phyloP scores from a whole-genome alignment of 2,888 invertebrate genomes.

The Eulithis prunata region DNA sequence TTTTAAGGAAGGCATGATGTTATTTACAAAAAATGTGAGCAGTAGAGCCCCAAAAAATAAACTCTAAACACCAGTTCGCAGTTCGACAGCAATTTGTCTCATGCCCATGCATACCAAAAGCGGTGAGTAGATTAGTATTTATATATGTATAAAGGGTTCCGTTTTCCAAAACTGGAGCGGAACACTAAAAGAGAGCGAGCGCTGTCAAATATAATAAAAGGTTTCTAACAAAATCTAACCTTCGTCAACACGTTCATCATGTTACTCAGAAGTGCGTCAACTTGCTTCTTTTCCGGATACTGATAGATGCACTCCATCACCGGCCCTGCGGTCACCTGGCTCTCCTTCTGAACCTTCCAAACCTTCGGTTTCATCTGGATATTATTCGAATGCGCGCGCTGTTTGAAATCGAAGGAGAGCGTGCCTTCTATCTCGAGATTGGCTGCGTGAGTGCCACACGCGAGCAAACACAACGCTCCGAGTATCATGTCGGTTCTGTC shows the following conservation, averaged over 20 bases:
- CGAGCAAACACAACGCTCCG: slow-evolving; percentile 6
- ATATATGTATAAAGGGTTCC: too few relatives aligned
- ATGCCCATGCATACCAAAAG: too few relatives aligned
- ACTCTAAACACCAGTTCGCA: too few relatives aligned
- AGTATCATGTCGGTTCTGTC: slow-evolving; percentile 23
- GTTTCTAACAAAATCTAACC: slow-evolving; percentile 39
- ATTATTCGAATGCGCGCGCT: slow-evolving; percentile 8
- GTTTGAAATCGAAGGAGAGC: slow-evolving; percentile 33
- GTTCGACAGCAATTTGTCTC: too few relatives aligned
- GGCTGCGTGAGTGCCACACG: slow-evolving; percentile 4
- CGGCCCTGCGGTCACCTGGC: slow-evolving; percentile 36
- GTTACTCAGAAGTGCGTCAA: slow-evolving; percentile 54
- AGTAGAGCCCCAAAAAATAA: too few relatives aligned
- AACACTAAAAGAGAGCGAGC: too few relatives aligned
- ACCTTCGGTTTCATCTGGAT: background rate
- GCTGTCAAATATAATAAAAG: too few relatives aligned
- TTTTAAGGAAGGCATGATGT: slow-evolving; percentile 23
- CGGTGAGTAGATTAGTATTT: too few relatives aligned
- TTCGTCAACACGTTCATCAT: slow-evolving; percentile 62
- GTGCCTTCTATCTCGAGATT: slow-evolving; percentile 34
- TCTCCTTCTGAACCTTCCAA: background rate
- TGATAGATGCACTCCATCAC: slow-evolving; percentile 52
- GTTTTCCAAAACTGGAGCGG: too few relatives aligned
- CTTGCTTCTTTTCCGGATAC: slow-evolving; percentile 51
- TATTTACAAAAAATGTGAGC: too few relatives aligned